A percentile compares a stretch with the other conserved stretches of the same genome.
phyloP scores from a whole-genome alignment of 2,797 vertebrate genomes.

The Manis crassicaudata region DNA sequence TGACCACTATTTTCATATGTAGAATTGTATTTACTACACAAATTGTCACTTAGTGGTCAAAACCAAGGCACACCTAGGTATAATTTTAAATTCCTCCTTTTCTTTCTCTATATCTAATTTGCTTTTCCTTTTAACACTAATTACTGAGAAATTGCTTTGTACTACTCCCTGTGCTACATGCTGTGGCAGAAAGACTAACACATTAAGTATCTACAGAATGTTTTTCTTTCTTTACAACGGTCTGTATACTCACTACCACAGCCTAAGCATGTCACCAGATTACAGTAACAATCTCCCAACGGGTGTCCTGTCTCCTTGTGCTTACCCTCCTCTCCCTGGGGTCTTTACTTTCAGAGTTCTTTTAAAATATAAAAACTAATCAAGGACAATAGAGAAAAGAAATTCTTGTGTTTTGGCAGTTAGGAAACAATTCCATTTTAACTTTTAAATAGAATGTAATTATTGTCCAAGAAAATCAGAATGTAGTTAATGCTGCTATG shows the following conservation, averaged over 20 bases:
- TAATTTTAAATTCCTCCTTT: neutral
- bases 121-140: neutral
- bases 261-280: neutral
- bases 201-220: neutral
- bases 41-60: neutral
- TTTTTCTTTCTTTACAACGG: neutral
- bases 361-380: neutral
- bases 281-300: neutral
- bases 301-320: neutral
- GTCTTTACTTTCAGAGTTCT: neutral
- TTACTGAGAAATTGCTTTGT: neutral
- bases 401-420: neutral
- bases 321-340: neutral
- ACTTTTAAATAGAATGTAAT: neutral
- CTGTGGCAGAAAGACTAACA: neutral
- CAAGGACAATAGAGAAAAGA: neutral
- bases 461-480: neutral
- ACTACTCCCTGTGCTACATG: neutral
- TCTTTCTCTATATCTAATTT: neutral
- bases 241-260: neutral
- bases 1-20: neutral
- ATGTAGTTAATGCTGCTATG: neutral
- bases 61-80: neutral
- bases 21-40: neutral
- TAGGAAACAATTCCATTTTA: neutral